Base-by-base conservation (phyloP, 2,888 invertebrate species). In the Hoplodrina ambigua region DNA sequence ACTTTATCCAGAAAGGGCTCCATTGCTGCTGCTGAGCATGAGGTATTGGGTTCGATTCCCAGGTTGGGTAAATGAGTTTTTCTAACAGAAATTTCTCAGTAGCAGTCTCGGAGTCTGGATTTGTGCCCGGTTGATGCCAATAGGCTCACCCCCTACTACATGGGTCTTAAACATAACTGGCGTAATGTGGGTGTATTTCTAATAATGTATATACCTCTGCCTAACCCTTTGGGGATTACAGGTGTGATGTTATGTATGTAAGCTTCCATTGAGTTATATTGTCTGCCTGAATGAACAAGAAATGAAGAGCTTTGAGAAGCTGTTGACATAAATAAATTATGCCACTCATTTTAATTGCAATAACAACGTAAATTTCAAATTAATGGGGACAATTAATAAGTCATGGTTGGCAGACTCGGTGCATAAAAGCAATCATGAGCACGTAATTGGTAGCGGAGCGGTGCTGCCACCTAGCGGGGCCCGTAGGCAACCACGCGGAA, bases 381-480 rank as follows among this genome's bases (percentile, higher is more conserved):
- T 81, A 87, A 83, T 82, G 72, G 75, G 78, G 66, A 80, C 78
- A 82, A 78, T 85, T 87, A 89, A 88, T 90, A 88, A 87, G 88
- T 88, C 85, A 88, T 85, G 85, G 85, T 86, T 86, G 86, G 85
- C 84, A 86, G 84, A 86, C 80, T 81, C 83, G 67, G 82, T 85
- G 85, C 86, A 90, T 90, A 88, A 89, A 88, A 87, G 86, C 91
- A 89, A 90, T 91, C 90, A 89, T 86, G 83, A 81, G 75, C 71
- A 75, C 74, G 78, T 86, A 87, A 88, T 88, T 88, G 89, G 86
- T 72, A 71, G 50, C 44, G 76, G 67, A 72, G 68, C 5, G 53
- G 67, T 72, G 65, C 56, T 73, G 76, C 76, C 83, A 77, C 82
- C 83, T 84, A 84, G 69, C 76, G 71, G 61, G 17, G 52, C 54